Percentiles rank a stretch among this genome's conserved stretches.
Conservation (phyloP, 2,113 vertebrate genomes). For the Clupea harengus region DNA sequence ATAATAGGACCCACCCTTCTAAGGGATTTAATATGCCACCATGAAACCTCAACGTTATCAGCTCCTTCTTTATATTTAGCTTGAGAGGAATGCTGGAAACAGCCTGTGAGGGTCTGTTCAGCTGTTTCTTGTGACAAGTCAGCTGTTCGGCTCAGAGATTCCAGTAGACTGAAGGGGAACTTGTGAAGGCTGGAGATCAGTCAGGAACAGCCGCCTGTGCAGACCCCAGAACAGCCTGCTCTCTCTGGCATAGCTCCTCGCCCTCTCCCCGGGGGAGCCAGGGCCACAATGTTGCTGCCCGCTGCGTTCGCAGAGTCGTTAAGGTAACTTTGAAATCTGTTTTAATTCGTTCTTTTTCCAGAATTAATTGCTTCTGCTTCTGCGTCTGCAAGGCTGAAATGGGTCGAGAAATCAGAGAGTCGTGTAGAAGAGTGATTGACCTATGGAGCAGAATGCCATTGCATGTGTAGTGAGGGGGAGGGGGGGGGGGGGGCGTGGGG, state of each 20-base stretch:
- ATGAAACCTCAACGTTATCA: not conserved
- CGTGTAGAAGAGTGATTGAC: not conserved
- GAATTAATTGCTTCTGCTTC: not conserved
- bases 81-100: not conserved
- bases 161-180: not conserved
- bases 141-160: not conserved
- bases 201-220: not conserved
- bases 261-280: not conserved
- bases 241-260: not conserved
- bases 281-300: not conserved
- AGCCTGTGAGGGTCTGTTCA: not conserved
- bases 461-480: not conserved
- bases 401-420: not conserved
- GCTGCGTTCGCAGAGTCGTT: not conserved
- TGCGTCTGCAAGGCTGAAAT: not conserved
- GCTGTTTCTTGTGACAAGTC: slow-evolving; percentile 3
- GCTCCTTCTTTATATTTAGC: not conserved
- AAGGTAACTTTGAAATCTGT: not conserved
- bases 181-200: not conserved
- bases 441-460: not conserved
- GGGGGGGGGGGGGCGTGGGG: no score
- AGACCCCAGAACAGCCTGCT: not conserved
- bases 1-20: not conserved
- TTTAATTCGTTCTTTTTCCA: not conserved
- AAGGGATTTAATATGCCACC: not conserved